Base-by-base conservation (phyloP, 2,797 vertebrate genomes). In the Gouania willdenowi region DNA sequence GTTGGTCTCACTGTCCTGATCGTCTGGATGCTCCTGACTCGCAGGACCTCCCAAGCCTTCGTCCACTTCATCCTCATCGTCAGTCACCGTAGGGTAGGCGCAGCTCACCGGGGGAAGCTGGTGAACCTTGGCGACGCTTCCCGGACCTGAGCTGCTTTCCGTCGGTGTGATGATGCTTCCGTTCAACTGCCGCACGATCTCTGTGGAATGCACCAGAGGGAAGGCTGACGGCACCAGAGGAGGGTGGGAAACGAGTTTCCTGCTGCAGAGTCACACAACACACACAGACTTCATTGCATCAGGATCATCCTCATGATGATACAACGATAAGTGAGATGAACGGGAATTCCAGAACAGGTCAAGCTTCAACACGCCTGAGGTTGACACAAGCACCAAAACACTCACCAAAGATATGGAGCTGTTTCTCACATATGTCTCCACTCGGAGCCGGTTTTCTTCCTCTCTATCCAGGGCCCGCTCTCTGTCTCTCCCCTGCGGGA, bases 1-100 rank as follows among this genome's bases (percentile, higher is more conserved):
- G 8, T 74, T 75, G 1, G 86, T 87, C 21, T 88, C 79, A 0
- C 90, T 90, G 61, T 84, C 75, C 4, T 75, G 77, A 16, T 87
- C 81, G 0, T 88, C 86, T 1, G 83, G 90, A 1, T 67, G 70
- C 4, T 87, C 85, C 3, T 81, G 69, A 6, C 88, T 83, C 9
- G 80, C 82, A 0, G 71, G 77, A 8, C 76, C 71, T 2, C 87
- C 85, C 41, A 84, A 41, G 3, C 89, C 81, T 17, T 83, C 82
- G 0, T 82, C 56, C 10, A 79, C 78, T n/a, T 84, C 70, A 1
- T 83, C 86, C 4, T 83, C 89, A 1, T 88, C 82, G 1, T 87
- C 81, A 1, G 77, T 75, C 1, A 73, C 71, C 0, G 39, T 41
- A 0, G 79, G 85, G 51, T 79, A 85, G 27, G 2, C 44, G 51